phyloP scores from a whole-genome alignment of 2,797 vertebrate genomes.

The Dicrostonyx torquatus region DNA sequence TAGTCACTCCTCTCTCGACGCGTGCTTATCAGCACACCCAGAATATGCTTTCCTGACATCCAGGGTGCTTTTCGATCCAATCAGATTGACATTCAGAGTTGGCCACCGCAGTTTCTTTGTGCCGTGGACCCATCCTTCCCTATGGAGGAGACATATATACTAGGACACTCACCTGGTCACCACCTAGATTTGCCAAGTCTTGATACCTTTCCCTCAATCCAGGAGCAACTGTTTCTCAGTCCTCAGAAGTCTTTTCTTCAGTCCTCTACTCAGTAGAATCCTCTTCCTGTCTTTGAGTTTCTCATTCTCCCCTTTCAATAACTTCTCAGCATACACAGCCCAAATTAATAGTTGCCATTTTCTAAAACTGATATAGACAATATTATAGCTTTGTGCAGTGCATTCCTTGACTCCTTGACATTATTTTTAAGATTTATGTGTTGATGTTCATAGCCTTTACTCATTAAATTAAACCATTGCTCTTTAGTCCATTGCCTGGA shows the following conservation, averaged over 20 bases:
- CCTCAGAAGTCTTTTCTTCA: background rate
- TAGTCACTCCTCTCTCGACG: background rate
- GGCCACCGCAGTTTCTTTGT: background rate
- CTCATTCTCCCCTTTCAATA: conserved; percentile 31
- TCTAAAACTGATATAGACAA: conserved; percentile 13
- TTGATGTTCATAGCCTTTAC: background rate
- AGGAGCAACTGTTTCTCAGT: background rate
- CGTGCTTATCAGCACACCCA: background rate
- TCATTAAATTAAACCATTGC: background rate
- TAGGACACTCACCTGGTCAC: background rate
- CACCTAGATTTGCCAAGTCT: background rate
- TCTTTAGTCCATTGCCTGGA: background rate
- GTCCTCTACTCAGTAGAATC: background rate
- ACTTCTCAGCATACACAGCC: background rate
- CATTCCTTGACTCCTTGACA: background rate
- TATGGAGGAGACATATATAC: background rate
- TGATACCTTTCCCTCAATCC: background rate
- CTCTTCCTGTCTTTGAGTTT: conserved; percentile 28
- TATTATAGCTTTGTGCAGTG: background rate
- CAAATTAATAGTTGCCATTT: conserved; percentile 27
- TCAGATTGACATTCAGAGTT: background rate
- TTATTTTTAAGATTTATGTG: conserved; percentile 34
- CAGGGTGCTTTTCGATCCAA: background rate
- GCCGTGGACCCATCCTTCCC: background rate
- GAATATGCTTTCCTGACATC: background rate